Conservation (phyloP, 1,140 invertebrate genomes). For the Brachionus rubens region DNA sequence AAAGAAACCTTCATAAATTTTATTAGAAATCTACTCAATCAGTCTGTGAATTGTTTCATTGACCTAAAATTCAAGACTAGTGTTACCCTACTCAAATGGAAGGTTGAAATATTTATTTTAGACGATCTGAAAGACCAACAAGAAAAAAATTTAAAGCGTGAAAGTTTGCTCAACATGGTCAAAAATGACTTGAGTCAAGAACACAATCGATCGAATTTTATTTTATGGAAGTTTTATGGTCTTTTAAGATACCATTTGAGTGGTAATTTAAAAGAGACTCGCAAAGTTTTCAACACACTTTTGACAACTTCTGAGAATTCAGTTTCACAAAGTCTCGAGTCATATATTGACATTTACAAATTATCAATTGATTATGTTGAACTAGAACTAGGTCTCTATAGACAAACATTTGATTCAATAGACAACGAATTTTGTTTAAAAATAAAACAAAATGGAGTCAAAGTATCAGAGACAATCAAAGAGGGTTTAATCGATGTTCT, state of each 20-base stretch:
- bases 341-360: not conserved
- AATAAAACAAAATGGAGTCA: not conserved
- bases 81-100: constrained; percentile 31
- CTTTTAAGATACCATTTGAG: constrained; percentile 2
- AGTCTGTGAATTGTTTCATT: not conserved
- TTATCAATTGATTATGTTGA: constrained; percentile 7
- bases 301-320: constrained; percentile 17
- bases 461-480: not conserved
- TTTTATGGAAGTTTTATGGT: constrained; percentile 9
- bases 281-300: constrained; percentile 27
- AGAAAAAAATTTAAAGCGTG: not conserved
- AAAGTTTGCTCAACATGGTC: not conserved
- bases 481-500: constrained; percentile 6
- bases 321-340: not conserved
- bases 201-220: constrained; percentile 22
- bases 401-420: not conserved
- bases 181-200: constrained; percentile 28
- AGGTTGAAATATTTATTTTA: not conserved
- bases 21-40: not conserved
- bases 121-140: not conserved
- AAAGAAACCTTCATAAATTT: not conserved
- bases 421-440: not conserved
- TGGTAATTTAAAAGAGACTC: constrained; percentile 18
- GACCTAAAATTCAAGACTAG: not conserved
- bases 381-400: constrained; percentile 39